Evolutionary conservation across 2,888 invertebrate genomes (phyloP).

Genomic region (Hyles lineata): DNA sequence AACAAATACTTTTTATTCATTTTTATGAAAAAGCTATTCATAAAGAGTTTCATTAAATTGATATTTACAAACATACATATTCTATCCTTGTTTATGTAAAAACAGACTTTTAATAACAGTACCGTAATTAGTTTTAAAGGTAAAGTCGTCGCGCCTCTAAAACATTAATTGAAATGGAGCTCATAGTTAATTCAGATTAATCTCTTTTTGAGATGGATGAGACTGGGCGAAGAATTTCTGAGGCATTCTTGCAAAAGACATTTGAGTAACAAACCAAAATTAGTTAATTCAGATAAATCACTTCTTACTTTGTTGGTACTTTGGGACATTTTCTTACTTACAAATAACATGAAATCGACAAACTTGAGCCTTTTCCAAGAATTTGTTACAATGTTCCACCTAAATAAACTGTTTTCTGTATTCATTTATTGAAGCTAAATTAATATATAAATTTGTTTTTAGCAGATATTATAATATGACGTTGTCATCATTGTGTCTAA

Average conservation of each 20-base stretch:
- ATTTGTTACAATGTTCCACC: neutral
- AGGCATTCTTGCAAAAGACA: neutral
- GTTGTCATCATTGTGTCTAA: no score
- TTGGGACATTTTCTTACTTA: neutral
- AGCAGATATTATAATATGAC: no score
- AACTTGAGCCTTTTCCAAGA: neutral
- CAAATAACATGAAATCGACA: neutral
- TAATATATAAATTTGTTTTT: no score
- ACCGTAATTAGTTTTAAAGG: constrained; percentile 17
- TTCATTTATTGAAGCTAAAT: no score
- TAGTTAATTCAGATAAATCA: neutral
- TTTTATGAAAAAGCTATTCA: no score
- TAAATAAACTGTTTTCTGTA: no score
- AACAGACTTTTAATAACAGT: neutral
- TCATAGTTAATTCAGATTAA: constrained; percentile 19
- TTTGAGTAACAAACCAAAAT: neutral
- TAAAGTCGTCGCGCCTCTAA: neutral
- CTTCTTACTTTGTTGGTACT: neutral
- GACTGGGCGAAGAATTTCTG: neutral
- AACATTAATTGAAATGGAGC: constrained; percentile 22
- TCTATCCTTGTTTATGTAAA: no score
- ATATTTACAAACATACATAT: no score
- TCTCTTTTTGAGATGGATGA: constrained; percentile 16
- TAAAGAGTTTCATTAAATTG: no score
- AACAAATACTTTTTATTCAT: no score